Conservation (phyloP, 2,797 vertebrate genomes). For the Gobionotothen gibberifrons region DNA sequence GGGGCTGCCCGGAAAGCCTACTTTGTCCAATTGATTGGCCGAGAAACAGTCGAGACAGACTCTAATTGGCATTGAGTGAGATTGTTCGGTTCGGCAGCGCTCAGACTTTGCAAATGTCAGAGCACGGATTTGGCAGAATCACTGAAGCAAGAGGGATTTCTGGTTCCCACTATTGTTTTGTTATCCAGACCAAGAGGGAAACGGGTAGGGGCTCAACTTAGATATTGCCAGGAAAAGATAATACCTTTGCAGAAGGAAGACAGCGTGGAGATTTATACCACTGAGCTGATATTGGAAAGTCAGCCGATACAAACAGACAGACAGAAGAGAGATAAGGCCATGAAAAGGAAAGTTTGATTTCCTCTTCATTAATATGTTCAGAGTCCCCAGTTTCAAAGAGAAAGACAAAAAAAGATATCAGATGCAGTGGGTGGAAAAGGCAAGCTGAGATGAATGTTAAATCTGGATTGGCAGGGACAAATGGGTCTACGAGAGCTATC, state of each 20-base stretch:
- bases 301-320: constrained; percentile 44
- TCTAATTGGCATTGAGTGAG: constrained; percentile 63
- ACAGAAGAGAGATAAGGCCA: neutral
- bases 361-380: constrained; percentile 20
- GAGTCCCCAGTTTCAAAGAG: constrained; percentile 12
- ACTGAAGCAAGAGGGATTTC: constrained; percentile 49
- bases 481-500: constrained; percentile 43
- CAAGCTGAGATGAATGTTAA: constrained; percentile 45
- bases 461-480: constrained; percentile 32
- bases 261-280: constrained; percentile 25
- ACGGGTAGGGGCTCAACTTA: constrained; percentile 53
- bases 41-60: constrained; percentile 33
- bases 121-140: constrained; percentile 46
- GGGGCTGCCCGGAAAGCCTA: constrained; percentile 24
- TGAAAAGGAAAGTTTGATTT: constrained; percentile 11
- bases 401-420: neutral
- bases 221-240: constrained; percentile 60
- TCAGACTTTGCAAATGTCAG: constrained; percentile 65
- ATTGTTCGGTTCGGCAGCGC: constrained; percentile 55
- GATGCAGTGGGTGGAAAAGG: constrained; percentile 5
- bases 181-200: constrained; percentile 59
- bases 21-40: constrained; percentile 47
- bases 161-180: constrained; percentile 52
- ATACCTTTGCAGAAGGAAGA: constrained; percentile 20
- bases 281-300: constrained; percentile 36